These are phyloP conservation scores for Drosophila kanekoi DNA, from an alignment of 2,888 invertebrate genomes.

Conservation along the genomic window DNA sequence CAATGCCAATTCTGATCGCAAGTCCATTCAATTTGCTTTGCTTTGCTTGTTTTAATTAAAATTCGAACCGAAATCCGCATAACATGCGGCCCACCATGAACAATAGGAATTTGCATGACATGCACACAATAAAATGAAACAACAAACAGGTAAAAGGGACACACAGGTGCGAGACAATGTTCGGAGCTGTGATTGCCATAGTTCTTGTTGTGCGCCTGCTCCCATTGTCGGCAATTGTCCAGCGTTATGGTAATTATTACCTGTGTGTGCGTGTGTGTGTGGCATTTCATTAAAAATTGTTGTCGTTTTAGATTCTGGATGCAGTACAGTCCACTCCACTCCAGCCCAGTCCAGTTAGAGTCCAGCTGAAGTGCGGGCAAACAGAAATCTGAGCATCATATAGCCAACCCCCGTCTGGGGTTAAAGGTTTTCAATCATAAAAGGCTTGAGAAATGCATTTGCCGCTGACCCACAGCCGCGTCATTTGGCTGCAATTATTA, in stretches of 20 bases:
- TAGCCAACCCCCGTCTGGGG: constrained; percentile 33
- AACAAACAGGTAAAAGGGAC: constrained; percentile 19
- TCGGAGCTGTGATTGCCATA: constrained; percentile 15
- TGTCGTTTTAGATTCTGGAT: constrained; percentile 9
- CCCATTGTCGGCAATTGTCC: constrained; percentile 41
- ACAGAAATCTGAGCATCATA: background rate
- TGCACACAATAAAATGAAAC: constrained; percentile 23
- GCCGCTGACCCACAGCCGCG: constrained; percentile 49
- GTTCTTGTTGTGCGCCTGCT: constrained; percentile 16
- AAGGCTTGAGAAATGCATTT: constrained; percentile 53
- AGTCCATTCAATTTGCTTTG: too few species aligned
- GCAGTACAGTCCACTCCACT: constrained; percentile 2
- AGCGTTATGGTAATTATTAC: constrained; percentile 59
- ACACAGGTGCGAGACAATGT: constrained; percentile 46
- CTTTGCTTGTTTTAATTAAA: constrained; percentile 47
- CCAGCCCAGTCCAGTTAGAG: background rate
- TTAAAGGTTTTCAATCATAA: constrained; percentile 38
- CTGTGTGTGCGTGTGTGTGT: constrained; percentile 50
- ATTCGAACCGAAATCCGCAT: constrained; percentile 27
- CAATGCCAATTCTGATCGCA: too few species aligned
- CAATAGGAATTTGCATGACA: constrained; percentile 56
- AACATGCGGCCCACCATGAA: constrained; percentile 37
- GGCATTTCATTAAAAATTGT: constrained; percentile 62
- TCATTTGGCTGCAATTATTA: constrained; percentile 81
- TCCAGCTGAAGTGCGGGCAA: too few species aligned